Conservation (phyloP, 2,797 vertebrate species). For the Gymnothorax javanicus region DNA sequence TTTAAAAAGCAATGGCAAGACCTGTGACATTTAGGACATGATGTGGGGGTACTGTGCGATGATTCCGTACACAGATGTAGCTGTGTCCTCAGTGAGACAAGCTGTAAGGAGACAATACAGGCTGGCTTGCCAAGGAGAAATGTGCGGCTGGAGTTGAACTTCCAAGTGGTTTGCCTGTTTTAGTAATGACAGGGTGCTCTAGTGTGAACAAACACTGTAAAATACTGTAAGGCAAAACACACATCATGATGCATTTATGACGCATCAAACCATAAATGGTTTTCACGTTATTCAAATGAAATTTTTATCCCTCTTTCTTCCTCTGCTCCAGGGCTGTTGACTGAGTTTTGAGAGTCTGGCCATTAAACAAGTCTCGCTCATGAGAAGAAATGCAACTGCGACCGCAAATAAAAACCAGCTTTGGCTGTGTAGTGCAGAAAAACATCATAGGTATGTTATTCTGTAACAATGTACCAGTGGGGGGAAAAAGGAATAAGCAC, state of each 20-base stretch:
- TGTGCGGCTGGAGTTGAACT: constrained; percentile 19
- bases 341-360: constrained; percentile 57
- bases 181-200: constrained; percentile 31
- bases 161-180: constrained; percentile 23
- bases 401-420: background rate
- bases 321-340: constrained; percentile 42
- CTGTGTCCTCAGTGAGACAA: background rate
- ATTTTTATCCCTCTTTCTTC: constrained; percentile 41
- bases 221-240: constrained; percentile 10
- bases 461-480: constrained; percentile 4
- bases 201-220: constrained; percentile 28
- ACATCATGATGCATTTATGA: background rate
- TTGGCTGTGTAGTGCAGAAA: background rate
- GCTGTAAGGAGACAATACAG: background rate
- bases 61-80: background rate
- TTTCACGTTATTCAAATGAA: constrained; percentile 17
- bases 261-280: background rate
- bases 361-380: background rate
- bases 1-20: background rate
- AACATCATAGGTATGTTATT: background rate
- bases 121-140: background rate
- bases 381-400: background rate
- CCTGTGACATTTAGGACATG: background rate
- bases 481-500: background rate
- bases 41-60: background rate